These are phyloP conservation scores for Hirudo medicinalis DNA, from an alignment of 1,140 invertebrate species.

Conservation along the genomic window DNA sequence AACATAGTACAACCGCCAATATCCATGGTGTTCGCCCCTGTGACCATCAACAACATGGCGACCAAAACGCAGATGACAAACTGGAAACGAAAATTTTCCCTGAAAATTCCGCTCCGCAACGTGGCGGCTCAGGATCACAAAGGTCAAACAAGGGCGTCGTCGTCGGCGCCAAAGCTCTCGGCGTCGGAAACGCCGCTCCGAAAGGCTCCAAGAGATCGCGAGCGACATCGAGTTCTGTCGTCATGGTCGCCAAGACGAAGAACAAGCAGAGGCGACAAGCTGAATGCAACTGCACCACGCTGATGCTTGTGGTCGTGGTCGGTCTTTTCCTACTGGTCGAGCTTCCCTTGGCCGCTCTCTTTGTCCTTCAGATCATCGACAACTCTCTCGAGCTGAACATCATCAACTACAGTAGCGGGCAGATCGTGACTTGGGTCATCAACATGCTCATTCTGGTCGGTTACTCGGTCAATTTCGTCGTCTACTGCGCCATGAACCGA, in stretches of 20 bases:
- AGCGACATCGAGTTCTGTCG: neutral
- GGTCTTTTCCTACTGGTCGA: conserved; percentile 23
- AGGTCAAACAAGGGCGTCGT: neutral
- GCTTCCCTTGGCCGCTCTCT: conserved; percentile 21
- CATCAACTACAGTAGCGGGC: conserved; percentile 51
- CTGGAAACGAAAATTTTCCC: neutral
- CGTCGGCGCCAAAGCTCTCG: neutral
- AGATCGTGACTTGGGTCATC: neutral
- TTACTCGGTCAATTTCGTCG: conserved; percentile 15
- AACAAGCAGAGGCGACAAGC: conserved; percentile 55
- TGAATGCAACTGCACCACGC: conserved; percentile 72
- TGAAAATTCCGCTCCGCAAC: neutral
- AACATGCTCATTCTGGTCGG: conserved; percentile 15
- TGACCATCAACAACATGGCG: neutral
- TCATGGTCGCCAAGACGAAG: conserved; percentile 53
- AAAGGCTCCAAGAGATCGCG: too few relatives aligned
- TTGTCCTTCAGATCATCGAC: conserved; percentile 18
- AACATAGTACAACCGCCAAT: neutral
- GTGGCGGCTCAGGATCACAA: neutral
- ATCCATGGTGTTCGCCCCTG: neutral
- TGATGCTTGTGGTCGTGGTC: conserved; percentile 62
- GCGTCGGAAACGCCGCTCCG: too few relatives aligned
- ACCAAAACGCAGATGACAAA: neutral
- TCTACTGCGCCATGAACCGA: conserved; percentile 14
- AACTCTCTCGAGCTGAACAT: conserved; percentile 40